Evolutionary conservation across 2,113 vertebrate genomes (phyloP), one percentile per base, ranked within the genome.

Genomic region (Pteropus alecto): DNA sequence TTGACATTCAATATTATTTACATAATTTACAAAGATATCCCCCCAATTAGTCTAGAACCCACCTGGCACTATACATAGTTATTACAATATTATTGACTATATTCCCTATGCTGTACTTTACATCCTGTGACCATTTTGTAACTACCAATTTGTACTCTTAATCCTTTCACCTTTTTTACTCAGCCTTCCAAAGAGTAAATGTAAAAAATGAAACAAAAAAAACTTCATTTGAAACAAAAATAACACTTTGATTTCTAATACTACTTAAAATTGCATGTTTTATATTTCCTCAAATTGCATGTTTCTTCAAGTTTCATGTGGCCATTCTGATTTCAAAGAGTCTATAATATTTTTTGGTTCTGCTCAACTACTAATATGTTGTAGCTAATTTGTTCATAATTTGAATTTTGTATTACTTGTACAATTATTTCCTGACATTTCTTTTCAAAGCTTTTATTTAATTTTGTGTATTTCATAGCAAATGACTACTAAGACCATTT

Each of bases 121-220:
- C 26, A 61, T 61, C 26, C 60, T 24, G 22, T 60, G 58, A 60
- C 58, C 24, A 63, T 63, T 63, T 30, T 30, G 28, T 30, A 63
- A 63, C 26, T 30, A 63, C 60, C 28, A 63, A 63, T 63, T 63
- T 63, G 60, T 63, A 63, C 26, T 63, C 26, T 63, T 63, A 63
- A 63, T 63, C 60, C 60, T 28, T 63, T 63, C 11, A 63, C 60
- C 12, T 13, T 63, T 63, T 30, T 63, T 13, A 63, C 60, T 28
- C 60, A 63, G 26, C 11, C 4, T 28, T 10, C 11, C 13, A 30
- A 26, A 98, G 94, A 96, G 68, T 87, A 93, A 98, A 97, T 90
- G 97, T 98, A 96, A 98, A 98, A 83, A 88, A 87, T 19, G 38
- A 68, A 19, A 28, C 48, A 63, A 35, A 60, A 92, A 41, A 30